These are phyloP conservation scores for Stomorhina lunata DNA, from an alignment of 2,888 invertebrate genomes.

Conservation along the genomic window DNA sequence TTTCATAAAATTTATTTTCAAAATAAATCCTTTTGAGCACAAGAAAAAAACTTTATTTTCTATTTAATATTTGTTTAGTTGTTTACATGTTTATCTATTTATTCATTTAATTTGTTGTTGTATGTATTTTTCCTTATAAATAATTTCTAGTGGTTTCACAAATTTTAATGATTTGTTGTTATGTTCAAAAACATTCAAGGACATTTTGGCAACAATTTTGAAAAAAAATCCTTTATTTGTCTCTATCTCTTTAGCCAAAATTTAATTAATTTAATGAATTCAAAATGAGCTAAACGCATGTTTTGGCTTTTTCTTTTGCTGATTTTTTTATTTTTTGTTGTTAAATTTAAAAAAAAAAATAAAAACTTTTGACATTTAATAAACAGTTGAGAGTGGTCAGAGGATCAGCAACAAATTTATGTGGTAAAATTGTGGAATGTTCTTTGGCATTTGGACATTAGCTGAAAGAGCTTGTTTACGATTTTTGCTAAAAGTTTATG, in stretches of 20 bases:
- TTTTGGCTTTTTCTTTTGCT: background rate
- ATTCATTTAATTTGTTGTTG: background rate
- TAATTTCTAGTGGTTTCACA: background rate
- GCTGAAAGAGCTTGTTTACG: too few species aligned
- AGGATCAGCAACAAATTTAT: background rate
- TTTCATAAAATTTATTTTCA: background rate
- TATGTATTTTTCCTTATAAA: background rate
- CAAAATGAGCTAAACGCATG: conserved; percentile 1
- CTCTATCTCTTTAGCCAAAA: background rate
- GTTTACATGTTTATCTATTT: background rate
- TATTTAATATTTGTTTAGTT: background rate
- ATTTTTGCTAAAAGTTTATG: too few species aligned
- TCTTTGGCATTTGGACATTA: background rate
- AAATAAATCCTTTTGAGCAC: background rate
- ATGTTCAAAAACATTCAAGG: conserved; percentile 33
- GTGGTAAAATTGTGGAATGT: conserved; percentile 17
- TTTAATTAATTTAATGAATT: conserved; percentile 50
- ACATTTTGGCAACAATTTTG: background rate
- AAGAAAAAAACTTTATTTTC: background rate
- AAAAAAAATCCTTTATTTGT: background rate
- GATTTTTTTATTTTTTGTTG: background rate
- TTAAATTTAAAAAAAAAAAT: too few species aligned
- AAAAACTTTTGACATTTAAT: conserved; percentile 32
- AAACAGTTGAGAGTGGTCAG: background rate
- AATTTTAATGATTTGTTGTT: conserved; percentile 5